These are phyloP conservation scores for Rutilus rutilus DNA, from an alignment of 2,113 vertebrate species.

Conservation along the genomic window DNA sequence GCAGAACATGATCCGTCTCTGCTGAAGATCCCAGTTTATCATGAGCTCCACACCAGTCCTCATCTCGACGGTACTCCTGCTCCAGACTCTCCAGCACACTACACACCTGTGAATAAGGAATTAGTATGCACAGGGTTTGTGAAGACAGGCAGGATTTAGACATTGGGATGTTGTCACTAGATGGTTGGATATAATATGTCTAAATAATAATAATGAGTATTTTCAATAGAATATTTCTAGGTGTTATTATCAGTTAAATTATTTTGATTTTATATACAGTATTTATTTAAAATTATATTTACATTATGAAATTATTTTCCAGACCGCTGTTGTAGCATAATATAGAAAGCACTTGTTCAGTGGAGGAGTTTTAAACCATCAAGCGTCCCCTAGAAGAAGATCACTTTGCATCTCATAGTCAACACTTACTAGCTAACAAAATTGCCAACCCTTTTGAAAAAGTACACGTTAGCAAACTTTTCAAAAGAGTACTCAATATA, in stretches of 20 bases:
- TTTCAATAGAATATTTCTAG: too few relatives aligned
- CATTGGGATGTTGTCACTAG: neutral
- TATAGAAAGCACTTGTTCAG: neutral
- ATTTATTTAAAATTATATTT: too few relatives aligned
- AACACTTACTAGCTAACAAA: neutral
- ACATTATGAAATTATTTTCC: neutral
- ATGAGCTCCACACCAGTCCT: slow-evolving; percentile 96
- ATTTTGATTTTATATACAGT: too few relatives aligned
- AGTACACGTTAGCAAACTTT: too few relatives aligned
- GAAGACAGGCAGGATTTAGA: too few relatives aligned
- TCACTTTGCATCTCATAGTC: neutral
- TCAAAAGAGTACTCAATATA: neutral
- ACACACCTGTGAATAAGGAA: slow-evolving; percentile 82
- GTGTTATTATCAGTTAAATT: too few relatives aligned
- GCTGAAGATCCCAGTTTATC: slow-evolving; percentile 88
- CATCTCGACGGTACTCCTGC: slow-evolving; percentile 94
- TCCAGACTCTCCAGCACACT: slow-evolving; percentile 96
- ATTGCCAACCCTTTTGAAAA: neutral
- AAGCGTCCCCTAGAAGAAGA: neutral
- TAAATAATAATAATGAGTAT: neutral
- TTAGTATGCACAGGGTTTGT: too few relatives aligned
- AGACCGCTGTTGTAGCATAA: neutral
- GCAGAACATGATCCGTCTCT: slow-evolving; percentile 92
- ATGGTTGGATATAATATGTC: neutral
- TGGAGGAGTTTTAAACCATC: neutral